phyloP scores from a whole-genome alignment of 2,797 vertebrate species.

The Syngnathus rostellatus region DNA sequence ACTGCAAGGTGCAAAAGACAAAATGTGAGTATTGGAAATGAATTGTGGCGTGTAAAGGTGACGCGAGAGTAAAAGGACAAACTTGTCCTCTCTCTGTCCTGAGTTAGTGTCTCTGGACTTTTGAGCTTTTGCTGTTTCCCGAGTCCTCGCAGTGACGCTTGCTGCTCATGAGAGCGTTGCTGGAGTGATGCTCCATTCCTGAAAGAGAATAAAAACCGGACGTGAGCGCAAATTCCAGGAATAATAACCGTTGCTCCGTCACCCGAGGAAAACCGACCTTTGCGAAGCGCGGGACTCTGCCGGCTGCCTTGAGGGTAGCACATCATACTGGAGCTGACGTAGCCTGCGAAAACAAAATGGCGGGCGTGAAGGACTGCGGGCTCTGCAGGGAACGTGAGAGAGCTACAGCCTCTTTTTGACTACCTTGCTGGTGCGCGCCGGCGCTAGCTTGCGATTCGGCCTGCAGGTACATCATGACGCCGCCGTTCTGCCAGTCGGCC shows the following conservation, averaged over 20 bases:
- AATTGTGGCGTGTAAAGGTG: neutral
- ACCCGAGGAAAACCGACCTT: conserved; percentile 40
- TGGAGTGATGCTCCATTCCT: conserved; percentile 51
- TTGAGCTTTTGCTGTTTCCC: conserved; percentile 48
- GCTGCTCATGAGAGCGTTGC: conserved; percentile 33
- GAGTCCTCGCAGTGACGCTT: conserved; percentile 67
- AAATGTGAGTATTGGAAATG: conserved; percentile 3
- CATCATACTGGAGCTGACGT: conserved; percentile 40
- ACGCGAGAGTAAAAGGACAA: neutral
- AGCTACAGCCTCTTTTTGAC: neutral
- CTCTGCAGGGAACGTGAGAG: neutral
- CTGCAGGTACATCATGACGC: conserved; percentile 60
- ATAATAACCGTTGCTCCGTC: neutral
- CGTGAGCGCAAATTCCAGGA: neutral
- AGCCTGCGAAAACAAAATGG: conserved; percentile 36
- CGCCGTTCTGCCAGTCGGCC: conserved; percentile 59
- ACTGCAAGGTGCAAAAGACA: conserved; percentile 10
- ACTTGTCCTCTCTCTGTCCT: neutral
- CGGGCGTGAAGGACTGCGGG: neutral
- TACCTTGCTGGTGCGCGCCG: conserved; percentile 56
- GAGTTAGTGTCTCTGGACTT: conserved; percentile 62
- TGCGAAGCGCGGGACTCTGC: conserved; percentile 43
- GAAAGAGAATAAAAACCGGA: neutral
- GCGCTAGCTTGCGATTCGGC: conserved; percentile 42
- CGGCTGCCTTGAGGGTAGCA: conserved; percentile 53